Conservation (phyloP, 2,797 vertebrate genomes). For the Anguilla marmorata region DNA sequence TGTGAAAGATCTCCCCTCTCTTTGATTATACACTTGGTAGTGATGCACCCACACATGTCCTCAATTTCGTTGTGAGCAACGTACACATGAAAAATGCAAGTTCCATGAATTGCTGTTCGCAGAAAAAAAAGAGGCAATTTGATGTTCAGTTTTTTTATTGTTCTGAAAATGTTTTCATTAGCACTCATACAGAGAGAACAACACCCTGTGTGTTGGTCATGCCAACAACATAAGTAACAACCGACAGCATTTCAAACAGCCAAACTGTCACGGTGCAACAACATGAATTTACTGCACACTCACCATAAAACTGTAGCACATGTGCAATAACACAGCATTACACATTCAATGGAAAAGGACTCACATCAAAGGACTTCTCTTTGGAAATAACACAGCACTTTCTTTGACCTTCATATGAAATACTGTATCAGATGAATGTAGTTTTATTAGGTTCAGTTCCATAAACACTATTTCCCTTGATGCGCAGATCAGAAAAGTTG, state of each 20-base stretch:
- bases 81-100: neutral
- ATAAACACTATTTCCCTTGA: neutral
- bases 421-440: neutral
- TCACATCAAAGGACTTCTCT: neutral
- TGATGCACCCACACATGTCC: neutral
- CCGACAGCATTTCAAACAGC: neutral
- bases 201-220: neutral
- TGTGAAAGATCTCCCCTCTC: neutral
- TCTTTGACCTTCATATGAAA: neutral
- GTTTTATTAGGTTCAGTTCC: neutral
- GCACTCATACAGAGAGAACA: neutral
- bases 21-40: neutral
- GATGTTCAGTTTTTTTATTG: neutral
- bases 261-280: neutral
- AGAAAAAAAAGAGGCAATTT: neutral
- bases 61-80: neutral
- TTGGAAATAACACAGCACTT: neutral
- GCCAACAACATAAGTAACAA: neutral
- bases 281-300: neutral
- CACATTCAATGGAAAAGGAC: too few species aligned
- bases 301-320: neutral
- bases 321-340: neutral
- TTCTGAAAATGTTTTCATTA: neutral
- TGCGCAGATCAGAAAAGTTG: neutral
- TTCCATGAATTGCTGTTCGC: neutral